phyloP scores from a whole-genome alignment of 2,113 vertebrate species.

The Hippocampus barbouri region DNA sequence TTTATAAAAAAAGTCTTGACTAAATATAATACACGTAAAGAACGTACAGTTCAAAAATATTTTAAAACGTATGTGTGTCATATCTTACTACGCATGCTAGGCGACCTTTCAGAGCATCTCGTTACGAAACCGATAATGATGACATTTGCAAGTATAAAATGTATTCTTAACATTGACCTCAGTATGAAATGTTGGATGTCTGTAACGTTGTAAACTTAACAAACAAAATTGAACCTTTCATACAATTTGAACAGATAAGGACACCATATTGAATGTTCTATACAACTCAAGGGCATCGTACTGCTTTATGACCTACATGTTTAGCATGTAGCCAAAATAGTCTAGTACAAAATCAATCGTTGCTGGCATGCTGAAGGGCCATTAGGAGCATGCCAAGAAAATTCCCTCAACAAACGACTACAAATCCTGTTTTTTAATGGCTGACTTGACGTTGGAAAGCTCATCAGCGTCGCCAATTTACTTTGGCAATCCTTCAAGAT shows the following conservation, averaged over 20 bases:
- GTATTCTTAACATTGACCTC: too few relatives aligned
- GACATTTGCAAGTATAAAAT: too few relatives aligned
- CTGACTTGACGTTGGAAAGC: conserved; percentile 51
- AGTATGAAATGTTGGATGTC: too few relatives aligned
- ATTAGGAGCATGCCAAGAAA: conserved; percentile 54
- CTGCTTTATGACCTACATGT: background rate
- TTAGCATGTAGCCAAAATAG: background rate
- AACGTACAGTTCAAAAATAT: too few relatives aligned
- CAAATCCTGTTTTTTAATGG: conserved; percentile 61
- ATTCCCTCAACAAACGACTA: conserved; percentile 58
- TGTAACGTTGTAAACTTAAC: too few relatives aligned
- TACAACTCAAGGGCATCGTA: background rate
- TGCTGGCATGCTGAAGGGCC: conserved; percentile 46
- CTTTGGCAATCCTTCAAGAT: conserved; percentile 38
- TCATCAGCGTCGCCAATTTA: conserved; percentile 53
- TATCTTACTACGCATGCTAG: too few relatives aligned
- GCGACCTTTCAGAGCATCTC: too few relatives aligned
- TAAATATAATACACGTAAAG: too few relatives aligned
- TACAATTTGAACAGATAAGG: background rate
- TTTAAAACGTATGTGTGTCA: too few relatives aligned
- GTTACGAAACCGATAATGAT: too few relatives aligned
- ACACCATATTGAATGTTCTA: background rate
- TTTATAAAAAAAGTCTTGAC: too few relatives aligned
- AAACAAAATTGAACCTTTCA: background rate
- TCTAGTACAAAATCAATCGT: conserved; percentile 54